Evolutionary conservation across 23 tunicate species (phyloP).

Genomic region (Trididemnum clinides): DNA sequence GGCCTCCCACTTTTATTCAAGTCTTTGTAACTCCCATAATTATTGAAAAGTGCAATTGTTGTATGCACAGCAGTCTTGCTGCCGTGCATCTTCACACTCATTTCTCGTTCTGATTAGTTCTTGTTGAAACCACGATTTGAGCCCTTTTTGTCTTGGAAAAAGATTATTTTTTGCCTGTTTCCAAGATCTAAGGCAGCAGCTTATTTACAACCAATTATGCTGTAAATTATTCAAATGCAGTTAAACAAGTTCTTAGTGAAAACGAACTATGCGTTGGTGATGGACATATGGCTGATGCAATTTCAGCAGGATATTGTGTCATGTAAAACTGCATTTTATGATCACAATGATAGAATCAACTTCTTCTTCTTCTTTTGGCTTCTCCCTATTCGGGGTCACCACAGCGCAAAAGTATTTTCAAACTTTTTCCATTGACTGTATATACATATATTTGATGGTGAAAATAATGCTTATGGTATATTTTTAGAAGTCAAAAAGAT

Average conservation of each 20-base stretch:
- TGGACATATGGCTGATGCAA: background rate
- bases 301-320: background rate
- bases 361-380: too few relatives aligned
- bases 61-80: background rate
- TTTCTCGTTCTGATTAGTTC: background rate
- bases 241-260: background rate
- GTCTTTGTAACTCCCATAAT: too few relatives aligned
- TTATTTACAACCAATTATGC: too few relatives aligned
- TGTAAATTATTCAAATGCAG: background rate
- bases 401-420: background rate
- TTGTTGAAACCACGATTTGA: background rate
- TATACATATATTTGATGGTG: too few relatives aligned
- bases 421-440: background rate
- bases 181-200: background rate
- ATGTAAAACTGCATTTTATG: background rate
- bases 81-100: background rate
- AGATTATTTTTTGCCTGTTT: background rate
- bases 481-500: too few relatives aligned
- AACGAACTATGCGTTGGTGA: too few relatives aligned
- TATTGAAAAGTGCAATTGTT: background rate
- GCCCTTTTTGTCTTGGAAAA: background rate
- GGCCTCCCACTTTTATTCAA: too few relatives aligned
- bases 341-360: background rate
- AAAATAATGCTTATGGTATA: too few relatives aligned
- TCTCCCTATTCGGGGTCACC: too few relatives aligned